These are phyloP conservation scores for Quadriops clusia DNA, from an alignment of 2,888 invertebrate species.

Conservation along the genomic window DNA sequence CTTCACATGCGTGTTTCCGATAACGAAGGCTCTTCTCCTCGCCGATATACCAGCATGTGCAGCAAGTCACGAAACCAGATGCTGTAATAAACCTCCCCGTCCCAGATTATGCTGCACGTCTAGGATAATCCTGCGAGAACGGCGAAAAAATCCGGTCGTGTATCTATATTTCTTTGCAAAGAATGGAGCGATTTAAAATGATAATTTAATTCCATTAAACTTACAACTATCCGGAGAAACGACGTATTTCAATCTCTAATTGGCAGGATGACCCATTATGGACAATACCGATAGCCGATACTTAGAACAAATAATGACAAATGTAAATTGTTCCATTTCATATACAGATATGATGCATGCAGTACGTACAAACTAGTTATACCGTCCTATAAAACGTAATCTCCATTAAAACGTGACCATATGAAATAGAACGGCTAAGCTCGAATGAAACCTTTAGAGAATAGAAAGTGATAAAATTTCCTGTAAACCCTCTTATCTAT, in stretches of 20 bases:
- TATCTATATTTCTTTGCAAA: constrained; percentile 11
- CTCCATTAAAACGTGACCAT: too few species aligned
- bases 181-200: constrained; percentile 18
- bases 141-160: constrained; percentile 9
- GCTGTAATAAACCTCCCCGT: constrained; percentile 8
- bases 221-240: not conserved
- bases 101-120: constrained; percentile 10
- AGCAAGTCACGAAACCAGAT: constrained; percentile 9
- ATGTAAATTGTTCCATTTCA: too few species aligned
- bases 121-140: constrained; percentile 5
- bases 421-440: too few species aligned
- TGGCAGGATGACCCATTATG: too few species aligned
- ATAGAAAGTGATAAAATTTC: too few species aligned
- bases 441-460: too few species aligned
- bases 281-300: too few species aligned
- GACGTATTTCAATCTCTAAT: constrained; percentile 12
- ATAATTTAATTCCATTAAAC: constrained; percentile 20
- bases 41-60: constrained; percentile 6
- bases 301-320: too few species aligned
- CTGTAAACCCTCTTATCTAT: too few species aligned
- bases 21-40: constrained; percentile 8
- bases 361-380: too few species aligned
- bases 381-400: too few species aligned
- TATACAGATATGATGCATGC: too few species aligned
- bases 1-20: constrained; percentile 7